phyloP scores from a whole-genome alignment of 2,797 vertebrate genomes.

The Dermochelys coriacea region DNA sequence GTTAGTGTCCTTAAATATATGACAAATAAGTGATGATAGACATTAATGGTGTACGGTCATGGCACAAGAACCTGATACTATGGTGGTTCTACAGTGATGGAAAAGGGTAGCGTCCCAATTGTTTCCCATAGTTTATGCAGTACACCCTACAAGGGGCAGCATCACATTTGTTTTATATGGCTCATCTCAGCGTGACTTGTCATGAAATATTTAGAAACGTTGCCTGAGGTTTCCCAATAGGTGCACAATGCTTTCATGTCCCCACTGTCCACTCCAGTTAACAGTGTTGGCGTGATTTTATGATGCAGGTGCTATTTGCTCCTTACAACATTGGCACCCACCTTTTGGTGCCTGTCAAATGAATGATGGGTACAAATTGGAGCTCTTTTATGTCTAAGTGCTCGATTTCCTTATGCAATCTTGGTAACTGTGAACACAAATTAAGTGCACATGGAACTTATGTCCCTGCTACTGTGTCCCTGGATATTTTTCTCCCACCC shows the following conservation, averaged over 20 bases:
- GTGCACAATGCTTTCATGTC: background rate
- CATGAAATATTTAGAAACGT: background rate
- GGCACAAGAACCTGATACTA: background rate
- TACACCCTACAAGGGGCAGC: background rate
- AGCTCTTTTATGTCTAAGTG: background rate
- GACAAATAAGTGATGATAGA: background rate
- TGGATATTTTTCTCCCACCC: background rate
- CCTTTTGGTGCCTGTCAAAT: background rate
- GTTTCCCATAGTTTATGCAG: background rate
- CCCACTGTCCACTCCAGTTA: too few relatives aligned
- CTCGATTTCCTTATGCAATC: rapidly evolving
- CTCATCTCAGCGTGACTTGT: background rate
- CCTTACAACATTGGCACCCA: background rate
- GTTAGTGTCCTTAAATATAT: background rate
- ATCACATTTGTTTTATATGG: background rate
- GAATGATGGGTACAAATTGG: background rate
- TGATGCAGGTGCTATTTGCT: background rate
- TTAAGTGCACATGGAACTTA: rapidly evolving
- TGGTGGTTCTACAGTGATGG: background rate
- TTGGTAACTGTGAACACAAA: background rate
- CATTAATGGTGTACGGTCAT: background rate
- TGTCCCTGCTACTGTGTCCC: background rate
- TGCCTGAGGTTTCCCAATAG: background rate
- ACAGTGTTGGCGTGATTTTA: background rate
- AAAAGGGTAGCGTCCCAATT: background rate